Conservation (phyloP, 1,140 invertebrate species). For the Bombus superbus region DNA sequence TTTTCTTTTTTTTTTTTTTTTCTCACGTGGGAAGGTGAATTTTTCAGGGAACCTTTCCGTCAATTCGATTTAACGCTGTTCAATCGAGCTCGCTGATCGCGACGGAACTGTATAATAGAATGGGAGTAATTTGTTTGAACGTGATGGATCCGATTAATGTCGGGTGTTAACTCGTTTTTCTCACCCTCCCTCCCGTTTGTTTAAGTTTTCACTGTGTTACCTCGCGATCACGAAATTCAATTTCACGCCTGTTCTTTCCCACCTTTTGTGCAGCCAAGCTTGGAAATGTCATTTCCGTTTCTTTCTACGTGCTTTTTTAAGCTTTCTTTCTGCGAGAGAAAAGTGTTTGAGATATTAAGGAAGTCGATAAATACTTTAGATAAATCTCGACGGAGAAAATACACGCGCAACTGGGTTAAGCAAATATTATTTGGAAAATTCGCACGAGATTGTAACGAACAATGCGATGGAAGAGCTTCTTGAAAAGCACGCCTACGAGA, state of each 20-base stretch:
- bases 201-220: conserved; percentile 10
- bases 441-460: not conserved
- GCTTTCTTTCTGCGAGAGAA: not conserved
- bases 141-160: conserved; percentile 19
- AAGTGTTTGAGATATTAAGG: not conserved
- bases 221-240: not conserved
- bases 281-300: not conserved
- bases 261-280: not conserved
- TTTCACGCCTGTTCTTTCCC: conserved; percentile 3
- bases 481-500: too few species aligned
- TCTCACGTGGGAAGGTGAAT: not conserved
- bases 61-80: conserved; percentile 30
- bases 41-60: not conserved
- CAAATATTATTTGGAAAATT: not conserved
- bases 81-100: not conserved
- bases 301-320: not conserved
- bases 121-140: conserved; percentile 12
- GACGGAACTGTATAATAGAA: not conserved
- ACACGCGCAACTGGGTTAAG: not conserved
- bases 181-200: not conserved
- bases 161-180: not conserved
- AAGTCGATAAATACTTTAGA: not conserved
- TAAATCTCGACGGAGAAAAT: not conserved
- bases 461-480: not conserved
- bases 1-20: too few species aligned